A percentile compares a stretch with the other conserved stretches of the same genome.
phyloP scores from a whole-genome alignment of 2,797 vertebrate genomes.

The Lutjanus argentimaculatus region DNA sequence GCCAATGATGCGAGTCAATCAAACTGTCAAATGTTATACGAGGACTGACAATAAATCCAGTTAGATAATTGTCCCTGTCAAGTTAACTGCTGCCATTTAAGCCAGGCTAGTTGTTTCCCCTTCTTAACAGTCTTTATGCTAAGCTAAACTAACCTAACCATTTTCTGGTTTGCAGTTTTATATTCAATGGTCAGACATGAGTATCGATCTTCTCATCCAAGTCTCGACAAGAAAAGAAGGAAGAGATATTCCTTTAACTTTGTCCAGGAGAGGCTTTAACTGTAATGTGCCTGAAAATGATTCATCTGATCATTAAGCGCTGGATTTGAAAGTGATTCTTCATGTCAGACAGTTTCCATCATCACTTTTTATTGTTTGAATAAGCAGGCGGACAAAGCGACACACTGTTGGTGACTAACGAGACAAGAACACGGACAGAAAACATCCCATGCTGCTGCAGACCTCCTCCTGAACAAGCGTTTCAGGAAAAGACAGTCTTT shows the following conservation, averaged over 20 bases:
- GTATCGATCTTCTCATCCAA: conserved; percentile 1
- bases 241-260: conserved; percentile 12
- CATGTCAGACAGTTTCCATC: conserved; percentile 28
- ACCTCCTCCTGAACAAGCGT: not conserved
- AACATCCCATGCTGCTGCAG: conserved; percentile 2
- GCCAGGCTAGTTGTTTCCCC: not conserved
- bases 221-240: not conserved
- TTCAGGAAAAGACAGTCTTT: conserved; percentile 37
- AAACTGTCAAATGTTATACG: no score
- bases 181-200: not conserved
- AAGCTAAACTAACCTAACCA: not conserved
- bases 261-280: conserved; percentile 2
- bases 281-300: conserved; percentile 29
- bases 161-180: not conserved
- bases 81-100: no score
- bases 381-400: conserved; percentile 32
- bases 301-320: conserved; percentile 36
- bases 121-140: not conserved
- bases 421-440: conserved; percentile 28
- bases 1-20: no score
- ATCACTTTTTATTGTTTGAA: conserved; percentile 39
- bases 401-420: conserved; percentile 25
- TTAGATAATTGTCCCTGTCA: no score
- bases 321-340: conserved; percentile 29
- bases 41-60: no score